Base-by-base conservation (phyloP, 2,888 invertebrate genomes). In the Acanthoscelides obtectus region DNA sequence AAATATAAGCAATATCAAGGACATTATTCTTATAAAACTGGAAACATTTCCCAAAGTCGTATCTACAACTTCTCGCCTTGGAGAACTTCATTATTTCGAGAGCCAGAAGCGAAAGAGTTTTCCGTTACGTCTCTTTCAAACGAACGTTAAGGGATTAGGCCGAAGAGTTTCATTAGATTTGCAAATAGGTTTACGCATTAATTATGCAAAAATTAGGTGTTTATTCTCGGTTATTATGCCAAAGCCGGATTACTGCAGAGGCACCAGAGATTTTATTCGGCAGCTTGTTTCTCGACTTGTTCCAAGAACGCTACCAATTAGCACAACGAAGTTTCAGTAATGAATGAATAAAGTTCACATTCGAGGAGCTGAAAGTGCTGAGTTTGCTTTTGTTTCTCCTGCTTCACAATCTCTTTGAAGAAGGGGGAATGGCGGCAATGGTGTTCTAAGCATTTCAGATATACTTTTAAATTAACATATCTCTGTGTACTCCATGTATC, bases 121-220 rank as follows among this genome's bases (percentile, higher is more conserved):
- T 3, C 22, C 66, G 20, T 67, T 22, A 20, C 66, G 63, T 67
- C 67, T 66, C 45, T 69, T 64, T 67, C 72, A 73, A 73, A 74
- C 69, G 69, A 73, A 73, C 72, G 76, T 76, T 76, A 76, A 20
- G 63, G 73, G 76, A 77, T 77, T 76, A 76, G 75, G 74, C 22
- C 19, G 74, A 72, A 72, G 72, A 76, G 77, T 75, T 75, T 75
- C 77, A 77, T 77, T 76, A 75, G 76, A 67, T 74, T 75, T 75
- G 75, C 75, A 76, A 77, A 76, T 76, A 76, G 75, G 74, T 76
- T 73, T 73, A 72, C 75, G 71, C 73, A 76, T 79, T 78, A 78
- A 78, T 78, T 76, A 78, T 79, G 72, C 77, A 78, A 74, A 77
- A 77, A 77, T 77, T 76, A 76, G 75, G 73, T 79, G 76, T 79